These are phyloP conservation scores for Chelonia mydas DNA, from an alignment of 2,797 vertebrate species.

Conservation along the genomic window DNA sequence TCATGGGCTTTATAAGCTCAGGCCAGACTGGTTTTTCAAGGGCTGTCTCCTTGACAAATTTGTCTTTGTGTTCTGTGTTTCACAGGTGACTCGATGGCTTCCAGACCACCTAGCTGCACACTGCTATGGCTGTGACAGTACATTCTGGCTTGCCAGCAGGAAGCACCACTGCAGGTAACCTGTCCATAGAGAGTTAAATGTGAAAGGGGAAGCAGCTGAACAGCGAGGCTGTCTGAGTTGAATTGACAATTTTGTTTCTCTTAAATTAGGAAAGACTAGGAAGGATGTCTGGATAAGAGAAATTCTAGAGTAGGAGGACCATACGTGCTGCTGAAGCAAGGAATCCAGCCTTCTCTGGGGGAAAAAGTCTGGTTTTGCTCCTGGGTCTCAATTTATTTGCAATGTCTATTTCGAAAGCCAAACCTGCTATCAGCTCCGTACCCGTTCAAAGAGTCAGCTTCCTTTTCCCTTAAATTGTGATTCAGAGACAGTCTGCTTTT, in stretches of 20 bases:
- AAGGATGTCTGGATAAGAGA: rapidly evolving
- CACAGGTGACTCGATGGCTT: constrained; percentile 96
- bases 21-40: rapidly evolving
- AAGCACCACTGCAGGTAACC: constrained; percentile 97
- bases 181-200: rapidly evolving
- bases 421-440: rapidly evolving
- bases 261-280: background rate
- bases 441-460: background rate
- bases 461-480: rapidly evolving
- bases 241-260: background rate
- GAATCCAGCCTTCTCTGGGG: rapidly evolving
- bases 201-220: background rate
- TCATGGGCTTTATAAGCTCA: background rate
- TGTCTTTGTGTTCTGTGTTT: background rate
- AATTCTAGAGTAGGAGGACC: background rate
- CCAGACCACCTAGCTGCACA: constrained; percentile 96
- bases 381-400: rapidly evolving
- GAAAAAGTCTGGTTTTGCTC: rapidly evolving
- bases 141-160: constrained; percentile 95
- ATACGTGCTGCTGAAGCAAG: rapidly evolving
- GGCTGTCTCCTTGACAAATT: background rate
- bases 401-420: rapidly evolving
- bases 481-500: background rate
- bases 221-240: rapidly evolving
- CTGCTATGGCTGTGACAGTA: constrained; percentile 95